phyloP scores from a whole-genome alignment of 2,888 invertebrate species.

The Luperina testacea region DNA sequence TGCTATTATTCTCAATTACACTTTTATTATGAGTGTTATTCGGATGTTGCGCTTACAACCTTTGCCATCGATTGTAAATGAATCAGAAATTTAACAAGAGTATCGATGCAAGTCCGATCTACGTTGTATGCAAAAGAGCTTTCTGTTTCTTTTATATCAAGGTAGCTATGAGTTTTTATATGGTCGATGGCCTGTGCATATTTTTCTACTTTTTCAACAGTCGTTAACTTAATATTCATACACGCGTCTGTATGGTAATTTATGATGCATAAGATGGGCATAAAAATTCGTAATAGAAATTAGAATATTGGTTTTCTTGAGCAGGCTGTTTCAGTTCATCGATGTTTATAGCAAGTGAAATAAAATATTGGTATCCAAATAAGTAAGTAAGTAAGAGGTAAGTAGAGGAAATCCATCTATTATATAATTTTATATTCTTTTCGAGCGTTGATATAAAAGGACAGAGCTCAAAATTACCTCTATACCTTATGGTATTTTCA shows the following conservation, averaged over 20 bases:
- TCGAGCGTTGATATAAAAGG: neutral
- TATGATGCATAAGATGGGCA: constrained; percentile 39
- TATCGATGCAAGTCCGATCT: constrained; percentile 9
- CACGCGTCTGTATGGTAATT: constrained; percentile 35
- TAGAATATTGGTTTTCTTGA: constrained; percentile 27
- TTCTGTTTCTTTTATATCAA: constrained; percentile 49
- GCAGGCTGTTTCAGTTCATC: neutral
- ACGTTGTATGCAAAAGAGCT: constrained; percentile 9
- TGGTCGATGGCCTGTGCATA: constrained; percentile 26
- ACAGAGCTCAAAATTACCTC: neutral
- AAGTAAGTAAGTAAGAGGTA: too few relatives aligned
- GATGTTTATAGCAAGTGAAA: neutral
- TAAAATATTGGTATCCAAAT: neutral
- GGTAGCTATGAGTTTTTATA: constrained; percentile 18
- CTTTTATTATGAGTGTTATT: constrained; percentile 12
- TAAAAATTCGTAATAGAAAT: constrained; percentile 29
- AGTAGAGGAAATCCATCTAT: neutral
- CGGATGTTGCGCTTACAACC: neutral
- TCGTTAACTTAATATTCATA: constrained; percentile 46
- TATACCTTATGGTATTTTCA: neutral
- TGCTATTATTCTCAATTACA: constrained; percentile 26
- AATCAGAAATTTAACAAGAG: neutral
- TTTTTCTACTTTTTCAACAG: constrained; percentile 20
- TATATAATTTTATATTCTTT: neutral
- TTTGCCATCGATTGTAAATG: constrained; percentile 5